Conservation (phyloP, 2,888 invertebrate species). For the Germaria angustata region DNA sequence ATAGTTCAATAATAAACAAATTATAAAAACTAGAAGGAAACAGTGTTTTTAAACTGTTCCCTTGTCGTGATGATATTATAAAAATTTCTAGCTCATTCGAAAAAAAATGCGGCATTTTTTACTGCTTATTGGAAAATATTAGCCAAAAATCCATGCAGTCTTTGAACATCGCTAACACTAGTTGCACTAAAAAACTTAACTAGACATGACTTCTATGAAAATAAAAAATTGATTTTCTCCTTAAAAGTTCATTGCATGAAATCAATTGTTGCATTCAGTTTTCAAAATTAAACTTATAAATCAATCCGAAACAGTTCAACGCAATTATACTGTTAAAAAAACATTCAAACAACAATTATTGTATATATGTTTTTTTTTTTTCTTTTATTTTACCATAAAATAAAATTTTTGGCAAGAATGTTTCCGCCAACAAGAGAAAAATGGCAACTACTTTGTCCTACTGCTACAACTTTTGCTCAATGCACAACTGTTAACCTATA, state of each 20-base stretch:
- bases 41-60: no score
- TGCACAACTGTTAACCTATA: conserved; percentile 58
- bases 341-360: conserved; percentile 29
- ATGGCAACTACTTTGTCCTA: conserved; percentile 40
- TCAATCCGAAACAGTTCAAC: conserved; percentile 27
- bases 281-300: conserved; percentile 36
- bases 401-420: conserved; percentile 48
- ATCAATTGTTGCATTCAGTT: conserved; percentile 14
- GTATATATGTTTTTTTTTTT: neutral
- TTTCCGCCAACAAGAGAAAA: conserved; percentile 44
- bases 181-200: no score
- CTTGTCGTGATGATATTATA: no score
- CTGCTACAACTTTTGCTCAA: conserved; percentile 9
- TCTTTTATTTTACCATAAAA: conserved; percentile 38
- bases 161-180: no score
- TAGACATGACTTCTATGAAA: conserved; percentile 5
- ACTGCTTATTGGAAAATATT: no score
- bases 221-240: neutral
- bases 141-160: no score
- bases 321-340: conserved; percentile 19
- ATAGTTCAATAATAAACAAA: no score
- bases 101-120: no score
- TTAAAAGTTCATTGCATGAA: neutral
- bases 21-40: no score
- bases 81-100: no score